phyloP scores from a whole-genome alignment of 2,888 invertebrate genomes.

The Axea sp. region DNA sequence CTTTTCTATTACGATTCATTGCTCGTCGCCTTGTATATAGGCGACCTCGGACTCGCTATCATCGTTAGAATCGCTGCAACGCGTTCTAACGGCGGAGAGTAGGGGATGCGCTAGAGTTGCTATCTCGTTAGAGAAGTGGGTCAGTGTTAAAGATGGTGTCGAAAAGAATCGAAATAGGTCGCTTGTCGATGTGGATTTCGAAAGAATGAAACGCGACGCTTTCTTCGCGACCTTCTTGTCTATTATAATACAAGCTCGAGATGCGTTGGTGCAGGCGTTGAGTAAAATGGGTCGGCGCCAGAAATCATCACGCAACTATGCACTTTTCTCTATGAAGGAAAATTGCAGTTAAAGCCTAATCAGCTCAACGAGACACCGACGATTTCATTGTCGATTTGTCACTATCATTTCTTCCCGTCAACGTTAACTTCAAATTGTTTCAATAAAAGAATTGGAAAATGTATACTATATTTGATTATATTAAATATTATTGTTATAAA shows the following conservation, averaged over 20 bases:
- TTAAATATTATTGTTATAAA: no score
- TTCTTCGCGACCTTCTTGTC: conserved; percentile 60
- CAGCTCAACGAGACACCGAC: conserved; percentile 36
- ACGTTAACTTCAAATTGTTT: neutral
- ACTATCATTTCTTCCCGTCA: conserved; percentile 9
- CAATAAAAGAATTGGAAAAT: no score
- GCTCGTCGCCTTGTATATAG: conserved; percentile 56
- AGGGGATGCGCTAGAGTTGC: conserved; percentile 54
- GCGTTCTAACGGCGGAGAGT: conserved; percentile 44
- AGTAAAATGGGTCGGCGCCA: conserved; percentile 58
- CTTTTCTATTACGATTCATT: conserved; percentile 57
- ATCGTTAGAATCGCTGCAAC: conserved; percentile 58
- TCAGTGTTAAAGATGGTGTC: conserved; percentile 74
- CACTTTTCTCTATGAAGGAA: conserved; percentile 52
- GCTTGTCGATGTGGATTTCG: conserved; percentile 48
- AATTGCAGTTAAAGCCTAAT: conserved; percentile 40
- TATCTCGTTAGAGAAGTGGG: conserved; percentile 67
- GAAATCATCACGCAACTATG: conserved; percentile 47
- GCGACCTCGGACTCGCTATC: conserved; percentile 59
- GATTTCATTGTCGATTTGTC: conserved; percentile 32
- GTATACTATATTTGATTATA: no score
- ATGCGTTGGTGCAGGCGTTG: conserved; percentile 40
- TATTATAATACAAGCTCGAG: conserved; percentile 51
- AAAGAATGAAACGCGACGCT: conserved; percentile 57
- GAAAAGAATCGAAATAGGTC: conserved; percentile 69